These are phyloP conservation scores for Zele albiditarsus DNA, from an alignment of 2,888 invertebrate genomes.

Conservation along the genomic window DNA sequence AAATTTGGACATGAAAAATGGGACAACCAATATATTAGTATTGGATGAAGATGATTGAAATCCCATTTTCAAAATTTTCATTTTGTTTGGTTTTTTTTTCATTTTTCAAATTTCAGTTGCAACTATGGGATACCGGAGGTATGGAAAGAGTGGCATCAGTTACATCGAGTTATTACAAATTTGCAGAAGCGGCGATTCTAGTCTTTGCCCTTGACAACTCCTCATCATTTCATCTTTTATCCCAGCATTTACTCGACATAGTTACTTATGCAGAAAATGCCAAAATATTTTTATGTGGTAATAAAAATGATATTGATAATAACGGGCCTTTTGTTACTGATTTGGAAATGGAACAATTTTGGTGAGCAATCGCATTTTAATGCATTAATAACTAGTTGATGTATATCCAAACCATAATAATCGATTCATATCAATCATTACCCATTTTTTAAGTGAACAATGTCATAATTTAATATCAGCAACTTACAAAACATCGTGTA, in stretches of 20 bases:
- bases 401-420: background rate
- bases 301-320: constrained; percentile 88
- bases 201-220: constrained; percentile 93
- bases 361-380: constrained; percentile 73
- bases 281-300: constrained; percentile 95
- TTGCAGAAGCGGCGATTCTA: constrained; percentile 93
- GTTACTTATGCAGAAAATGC: constrained; percentile 96
- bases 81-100: background rate
- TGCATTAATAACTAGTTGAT: background rate
- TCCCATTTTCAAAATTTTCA: too few relatives aligned
- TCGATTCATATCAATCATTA: background rate
- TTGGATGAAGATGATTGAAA: too few relatives aligned
- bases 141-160: constrained; percentile 97
- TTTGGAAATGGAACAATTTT: constrained; percentile 91
- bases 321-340: constrained; percentile 86
- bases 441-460: constrained; percentile 82
- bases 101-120: constrained; percentile 77
- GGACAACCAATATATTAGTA: too few relatives aligned
- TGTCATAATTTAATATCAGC: constrained; percentile 92
- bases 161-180: constrained; percentile 96
- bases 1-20: constrained; percentile 55
- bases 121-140: constrained; percentile 97
- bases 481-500: constrained; percentile 92
- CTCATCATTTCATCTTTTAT: constrained; percentile 92
- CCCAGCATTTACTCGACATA: constrained; percentile 94